Conservation (phyloP, 2,797 vertebrate species). For the Sebastes paucispinis region DNA sequence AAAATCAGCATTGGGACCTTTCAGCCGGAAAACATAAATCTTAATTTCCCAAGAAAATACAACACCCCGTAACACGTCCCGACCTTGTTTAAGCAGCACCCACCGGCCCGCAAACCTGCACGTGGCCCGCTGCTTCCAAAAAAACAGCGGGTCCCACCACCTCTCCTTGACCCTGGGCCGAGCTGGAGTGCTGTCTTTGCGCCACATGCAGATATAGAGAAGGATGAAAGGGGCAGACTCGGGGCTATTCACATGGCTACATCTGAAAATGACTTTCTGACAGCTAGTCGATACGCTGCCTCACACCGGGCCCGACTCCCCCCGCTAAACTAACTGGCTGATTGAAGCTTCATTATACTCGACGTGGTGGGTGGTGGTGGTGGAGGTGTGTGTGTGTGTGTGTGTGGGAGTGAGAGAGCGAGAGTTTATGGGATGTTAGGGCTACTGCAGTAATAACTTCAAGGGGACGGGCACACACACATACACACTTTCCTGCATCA, state of each 20-base stretch:
- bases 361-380: conserved; percentile 51
- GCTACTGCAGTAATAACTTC: conserved; percentile 67
- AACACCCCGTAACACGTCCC: not conserved
- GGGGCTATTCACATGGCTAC: conserved; percentile 67
- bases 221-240: conserved; percentile 60
- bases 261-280: conserved; percentile 81
- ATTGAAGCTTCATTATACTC: conserved; percentile 77
- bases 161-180: conserved; percentile 41
- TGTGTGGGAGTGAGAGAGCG: not conserved
- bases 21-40: conserved; percentile 7
- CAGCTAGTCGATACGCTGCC: conserved; percentile 78
- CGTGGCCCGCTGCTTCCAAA: not conserved
- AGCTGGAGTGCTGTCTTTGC: conserved; percentile 28
- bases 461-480: conserved; percentile 31
- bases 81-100: not conserved
- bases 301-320: conserved; percentile 59
- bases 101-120: not conserved
- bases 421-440: conserved; percentile 51
- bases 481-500: conserved; percentile 20
- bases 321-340: conserved; percentile 70
- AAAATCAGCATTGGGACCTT: not conserved
- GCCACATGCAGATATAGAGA: conserved; percentile 62
- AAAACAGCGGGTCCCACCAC: not conserved
- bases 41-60: not conserved
- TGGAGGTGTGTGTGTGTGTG: not conserved